Conservation (phyloP, 2,888 invertebrate genomes). For the Sarcophaga rosellei region DNA sequence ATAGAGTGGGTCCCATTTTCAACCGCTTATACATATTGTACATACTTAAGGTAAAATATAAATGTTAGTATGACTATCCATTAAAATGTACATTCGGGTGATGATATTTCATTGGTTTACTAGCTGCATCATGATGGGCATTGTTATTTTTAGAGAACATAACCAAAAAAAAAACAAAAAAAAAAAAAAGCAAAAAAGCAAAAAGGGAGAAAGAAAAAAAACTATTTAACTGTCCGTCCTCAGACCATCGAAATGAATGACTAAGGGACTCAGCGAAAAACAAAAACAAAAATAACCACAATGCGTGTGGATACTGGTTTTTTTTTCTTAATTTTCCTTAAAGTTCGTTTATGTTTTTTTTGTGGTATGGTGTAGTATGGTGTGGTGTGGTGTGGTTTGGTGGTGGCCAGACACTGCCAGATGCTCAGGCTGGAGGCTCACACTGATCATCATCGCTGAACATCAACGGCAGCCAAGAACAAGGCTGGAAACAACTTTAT, state of each 20-base stretch:
- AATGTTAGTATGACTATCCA: not conserved
- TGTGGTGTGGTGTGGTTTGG: not conserved
- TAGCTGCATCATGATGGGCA: constrained; percentile 26
- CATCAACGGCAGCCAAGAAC: constrained; percentile 38
- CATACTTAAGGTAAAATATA: too few species aligned
- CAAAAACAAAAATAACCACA: constrained; percentile 31
- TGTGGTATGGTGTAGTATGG: not conserved
- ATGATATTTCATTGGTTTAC: constrained; percentile 59
- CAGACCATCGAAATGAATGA: constrained; percentile 31
- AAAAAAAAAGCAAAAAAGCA: constrained; percentile 18
- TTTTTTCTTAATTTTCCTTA: constrained; percentile 6
- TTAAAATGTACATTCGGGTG: constrained; percentile 34
- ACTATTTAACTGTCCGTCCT: constrained; percentile 33
- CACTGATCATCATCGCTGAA: constrained; percentile 25
- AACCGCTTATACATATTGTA: not conserved
- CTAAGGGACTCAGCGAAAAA: constrained; percentile 14
- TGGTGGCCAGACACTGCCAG: constrained; percentile 36
- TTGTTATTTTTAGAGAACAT: constrained; percentile 42
- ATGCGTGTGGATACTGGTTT: constrained; percentile 48
- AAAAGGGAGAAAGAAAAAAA: not conserved
- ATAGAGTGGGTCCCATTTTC: accelerated
- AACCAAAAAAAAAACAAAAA: constrained; percentile 12
- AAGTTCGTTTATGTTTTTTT: not conserved
- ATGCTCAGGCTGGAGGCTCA: constrained; percentile 36
- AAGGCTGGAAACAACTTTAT: constrained; percentile 50